These are phyloP conservation scores for Dolomedes plantarius DNA, from an alignment of 2,888 invertebrate genomes.

Conservation along the genomic window DNA sequence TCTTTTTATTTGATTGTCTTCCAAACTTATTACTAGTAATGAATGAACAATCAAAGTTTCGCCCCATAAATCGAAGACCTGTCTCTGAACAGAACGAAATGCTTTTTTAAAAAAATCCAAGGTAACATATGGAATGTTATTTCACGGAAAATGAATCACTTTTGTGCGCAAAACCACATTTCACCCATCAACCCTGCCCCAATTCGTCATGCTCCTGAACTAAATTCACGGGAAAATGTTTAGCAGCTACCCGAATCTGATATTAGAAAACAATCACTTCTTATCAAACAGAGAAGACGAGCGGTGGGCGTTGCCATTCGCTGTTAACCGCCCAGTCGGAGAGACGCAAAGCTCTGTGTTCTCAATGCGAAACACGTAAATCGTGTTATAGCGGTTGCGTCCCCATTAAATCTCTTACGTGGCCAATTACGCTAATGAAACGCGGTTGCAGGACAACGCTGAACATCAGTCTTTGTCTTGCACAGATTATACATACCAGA, in stretches of 20 bases:
- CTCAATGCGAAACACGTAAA: conserved; percentile 60
- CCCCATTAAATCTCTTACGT: conserved; percentile 46
- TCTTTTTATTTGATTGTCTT: too few relatives aligned
- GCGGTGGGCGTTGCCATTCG: conserved; percentile 18
- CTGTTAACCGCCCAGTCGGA: conserved; percentile 17
- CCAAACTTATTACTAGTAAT: too few relatives aligned
- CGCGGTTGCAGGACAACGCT: not conserved
- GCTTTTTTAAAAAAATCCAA: too few relatives aligned
- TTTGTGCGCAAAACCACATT: too few relatives aligned
- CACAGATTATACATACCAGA: conserved; percentile 23
- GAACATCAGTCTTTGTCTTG: conserved; percentile 4
- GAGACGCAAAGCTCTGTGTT: not conserved
- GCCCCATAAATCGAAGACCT: too few relatives aligned
- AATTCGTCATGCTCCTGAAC: not conserved
- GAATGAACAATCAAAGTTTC: too few relatives aligned
- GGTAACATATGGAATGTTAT: too few relatives aligned
- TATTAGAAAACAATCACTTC: not conserved
- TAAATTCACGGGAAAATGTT: too few relatives aligned
- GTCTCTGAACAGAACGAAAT: too few relatives aligned
- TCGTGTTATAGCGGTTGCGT: conserved; percentile 57
- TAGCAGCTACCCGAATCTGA: too few relatives aligned
- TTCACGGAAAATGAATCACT: too few relatives aligned
- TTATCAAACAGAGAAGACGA: not conserved
- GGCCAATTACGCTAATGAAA: conserved; percentile 70
- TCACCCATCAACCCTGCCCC: not conserved